Percentiles rank a stretch among this genome's conserved stretches.
Evolutionary conservation across 2,888 invertebrate genomes (phyloP).

Genomic region (Campaea margaritaria): DNA sequence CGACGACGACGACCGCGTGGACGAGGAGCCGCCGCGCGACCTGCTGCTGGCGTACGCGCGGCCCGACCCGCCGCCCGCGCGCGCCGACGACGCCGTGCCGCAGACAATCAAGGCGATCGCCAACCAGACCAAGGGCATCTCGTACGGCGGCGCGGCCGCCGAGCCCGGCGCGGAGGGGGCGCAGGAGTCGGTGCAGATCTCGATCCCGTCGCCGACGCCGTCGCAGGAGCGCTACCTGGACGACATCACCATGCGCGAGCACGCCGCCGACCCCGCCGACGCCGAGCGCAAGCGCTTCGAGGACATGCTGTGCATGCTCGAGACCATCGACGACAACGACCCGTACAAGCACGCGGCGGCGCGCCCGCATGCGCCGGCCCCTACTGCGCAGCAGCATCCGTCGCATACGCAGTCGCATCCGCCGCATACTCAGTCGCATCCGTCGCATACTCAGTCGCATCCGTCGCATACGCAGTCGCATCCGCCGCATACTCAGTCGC

Average conservation of each 20-base stretch:
- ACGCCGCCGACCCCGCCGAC: slow-evolving; percentile 77
- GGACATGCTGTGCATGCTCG: slow-evolving; percentile 89
- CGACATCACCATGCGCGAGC: slow-evolving; percentile 86
- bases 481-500: slow-evolving; percentile 1
- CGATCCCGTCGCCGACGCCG: slow-evolving; percentile 87
- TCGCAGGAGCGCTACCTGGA: slow-evolving; percentile 87
- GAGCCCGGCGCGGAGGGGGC: slow-evolving; percentile 85
- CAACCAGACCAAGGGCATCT: slow-evolving; percentile 83
- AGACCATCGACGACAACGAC: slow-evolving; percentile 78
- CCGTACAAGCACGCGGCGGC: slow-evolving; percentile 37
- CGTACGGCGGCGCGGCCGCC: slow-evolving; percentile 62
- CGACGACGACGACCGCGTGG: slow-evolving; percentile 79
- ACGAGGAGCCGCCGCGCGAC: slow-evolving; percentile 64
- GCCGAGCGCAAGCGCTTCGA: slow-evolving; percentile 86
- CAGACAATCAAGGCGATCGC: slow-evolving; percentile 83
- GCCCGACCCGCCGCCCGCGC: slow-evolving; percentile 52
- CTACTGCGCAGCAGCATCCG: not conserved
- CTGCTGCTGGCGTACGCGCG: slow-evolving; percentile 68
- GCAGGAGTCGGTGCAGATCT: slow-evolving; percentile 87
- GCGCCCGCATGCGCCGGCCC: slow-evolving; percentile 1
- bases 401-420: not conserved
- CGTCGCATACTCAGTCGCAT: slow-evolving; percentile 34
- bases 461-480: slow-evolving; percentile 25
- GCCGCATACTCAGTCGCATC: not conserved
- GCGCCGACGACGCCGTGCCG: slow-evolving; percentile 41